A percentile compares a stretch with the other conserved stretches of the same genome.
These are phyloP conservation scores for Drosophila recens DNA, from an alignment of 2,888 invertebrate species.

Conservation along the genomic window DNA sequence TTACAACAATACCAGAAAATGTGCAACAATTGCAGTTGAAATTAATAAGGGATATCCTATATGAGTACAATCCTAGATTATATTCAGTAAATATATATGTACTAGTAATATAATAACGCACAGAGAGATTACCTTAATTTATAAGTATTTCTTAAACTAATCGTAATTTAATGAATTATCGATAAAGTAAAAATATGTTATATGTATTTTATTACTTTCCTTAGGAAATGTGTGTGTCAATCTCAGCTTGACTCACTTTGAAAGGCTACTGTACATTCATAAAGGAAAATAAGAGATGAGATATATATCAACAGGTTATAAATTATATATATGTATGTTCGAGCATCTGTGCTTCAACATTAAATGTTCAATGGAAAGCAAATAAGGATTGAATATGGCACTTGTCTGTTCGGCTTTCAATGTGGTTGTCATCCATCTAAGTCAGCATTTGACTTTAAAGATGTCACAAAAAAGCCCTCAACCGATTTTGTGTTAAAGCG, in stretches of 20 bases:
- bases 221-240: too few species aligned
- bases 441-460: constrained; percentile 9
- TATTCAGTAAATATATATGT: too few species aligned
- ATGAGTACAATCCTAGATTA: too few species aligned
- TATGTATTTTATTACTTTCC: too few species aligned
- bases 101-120: too few species aligned
- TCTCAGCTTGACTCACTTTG: neutral
- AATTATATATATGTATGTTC: neutral
- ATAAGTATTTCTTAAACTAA: too few species aligned
- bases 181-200: too few species aligned
- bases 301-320: neutral
- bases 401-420: neutral
- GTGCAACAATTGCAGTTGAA: too few species aligned
- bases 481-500: constrained; percentile 7
- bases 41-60: too few species aligned
- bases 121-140: too few species aligned
- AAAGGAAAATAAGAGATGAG: neutral
- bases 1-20: too few species aligned
- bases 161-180: too few species aligned
- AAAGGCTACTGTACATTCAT: neutral
- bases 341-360: neutral
- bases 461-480: constrained; percentile 1
- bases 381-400: constrained; percentile 2
- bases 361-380: neutral
- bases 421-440: neutral